These are phyloP conservation scores for Cheilosia pagana DNA, from an alignment of 2,888 invertebrate genomes.

Conservation along the genomic window DNA sequence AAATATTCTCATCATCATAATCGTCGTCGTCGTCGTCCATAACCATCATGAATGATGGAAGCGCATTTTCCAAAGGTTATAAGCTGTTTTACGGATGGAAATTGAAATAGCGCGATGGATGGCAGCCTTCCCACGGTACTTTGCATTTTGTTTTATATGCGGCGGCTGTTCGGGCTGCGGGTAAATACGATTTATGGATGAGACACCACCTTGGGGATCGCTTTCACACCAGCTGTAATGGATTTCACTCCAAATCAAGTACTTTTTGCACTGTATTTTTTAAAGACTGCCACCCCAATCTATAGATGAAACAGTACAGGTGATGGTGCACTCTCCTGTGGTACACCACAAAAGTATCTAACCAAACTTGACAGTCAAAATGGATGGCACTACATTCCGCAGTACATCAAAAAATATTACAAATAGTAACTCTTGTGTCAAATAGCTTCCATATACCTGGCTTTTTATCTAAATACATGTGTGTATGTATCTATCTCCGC, in stretches of 20 bases:
- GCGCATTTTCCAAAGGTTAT: conserved; percentile 39
- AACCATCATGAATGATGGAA: conserved; percentile 46
- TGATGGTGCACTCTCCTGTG: neutral
- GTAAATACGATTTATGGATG: conserved; percentile 54
- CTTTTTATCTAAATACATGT: neutral
- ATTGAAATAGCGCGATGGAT: conserved; percentile 56
- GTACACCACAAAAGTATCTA: neutral
- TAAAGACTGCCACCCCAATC: too few species aligned
- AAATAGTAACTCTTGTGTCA: conserved; percentile 19
- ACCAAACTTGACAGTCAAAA: neutral
- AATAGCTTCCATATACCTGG: conserved; percentile 9
- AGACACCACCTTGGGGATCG: conserved; percentile 11
- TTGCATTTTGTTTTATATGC: conserved; percentile 57
- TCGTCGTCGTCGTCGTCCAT: conserved; percentile 5
- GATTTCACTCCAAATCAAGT: neutral
- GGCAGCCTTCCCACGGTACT: conserved; percentile 63
- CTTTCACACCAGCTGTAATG: neutral
- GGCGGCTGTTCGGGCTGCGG: neutral
- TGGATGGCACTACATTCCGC: neutral
- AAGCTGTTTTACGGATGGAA: conserved; percentile 42
- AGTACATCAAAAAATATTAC: conserved; percentile 2
- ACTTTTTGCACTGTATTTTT: too few species aligned
- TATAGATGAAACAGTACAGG: neutral
- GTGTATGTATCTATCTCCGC: neutral
- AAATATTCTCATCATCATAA: conserved; percentile 47